These are phyloP conservation scores for Mythimna impura DNA, from an alignment of 2,888 invertebrate species.

Conservation along the genomic window DNA sequence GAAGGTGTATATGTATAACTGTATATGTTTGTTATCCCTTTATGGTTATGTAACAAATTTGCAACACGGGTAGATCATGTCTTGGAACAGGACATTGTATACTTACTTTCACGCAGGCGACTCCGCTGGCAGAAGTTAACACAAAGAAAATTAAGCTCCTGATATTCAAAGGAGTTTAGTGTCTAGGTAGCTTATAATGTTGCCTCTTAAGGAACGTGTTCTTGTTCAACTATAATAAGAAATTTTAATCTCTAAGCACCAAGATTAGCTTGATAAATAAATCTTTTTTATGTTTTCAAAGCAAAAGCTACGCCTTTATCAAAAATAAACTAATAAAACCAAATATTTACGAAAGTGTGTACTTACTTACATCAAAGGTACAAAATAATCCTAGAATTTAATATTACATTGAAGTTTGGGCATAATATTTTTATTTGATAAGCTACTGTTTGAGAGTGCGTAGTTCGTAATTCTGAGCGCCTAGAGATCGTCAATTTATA, in stretches of 20 bases:
- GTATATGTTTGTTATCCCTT: too few species aligned
- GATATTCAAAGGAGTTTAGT: slow-evolving; percentile 31
- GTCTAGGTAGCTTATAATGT: slow-evolving; percentile 19
- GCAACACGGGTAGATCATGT: too few species aligned
- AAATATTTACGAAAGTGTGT: slow-evolving; percentile 12
- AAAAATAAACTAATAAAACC: slow-evolving; percentile 6
- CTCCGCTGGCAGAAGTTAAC: neutral
- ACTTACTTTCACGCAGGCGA: too few species aligned
- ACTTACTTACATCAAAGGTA: slow-evolving; percentile 22
- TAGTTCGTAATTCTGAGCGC: slow-evolving; percentile 1
- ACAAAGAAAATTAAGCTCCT: slow-evolving; percentile 29
- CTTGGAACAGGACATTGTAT: too few species aligned
- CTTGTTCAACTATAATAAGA: slow-evolving; percentile 36
- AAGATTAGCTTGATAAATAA: slow-evolving; percentile 48
- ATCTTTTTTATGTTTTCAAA: slow-evolving; percentile 16
- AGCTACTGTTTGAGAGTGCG: slow-evolving; percentile 9
- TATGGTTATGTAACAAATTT: too few species aligned
- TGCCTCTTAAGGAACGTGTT: slow-evolving; percentile 15
- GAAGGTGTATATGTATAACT: too few species aligned
- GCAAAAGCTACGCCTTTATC: slow-evolving; percentile 11
- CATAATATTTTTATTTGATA: slow-evolving; percentile 10
- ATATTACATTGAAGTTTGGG: slow-evolving; percentile 19
- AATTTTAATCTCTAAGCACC: slow-evolving; percentile 16
- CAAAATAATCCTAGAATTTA: slow-evolving; percentile 14
- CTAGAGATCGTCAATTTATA: neutral